Base-by-base conservation (phyloP, 1,140 invertebrate genomes). In the Ceratina calcarata region DNA sequence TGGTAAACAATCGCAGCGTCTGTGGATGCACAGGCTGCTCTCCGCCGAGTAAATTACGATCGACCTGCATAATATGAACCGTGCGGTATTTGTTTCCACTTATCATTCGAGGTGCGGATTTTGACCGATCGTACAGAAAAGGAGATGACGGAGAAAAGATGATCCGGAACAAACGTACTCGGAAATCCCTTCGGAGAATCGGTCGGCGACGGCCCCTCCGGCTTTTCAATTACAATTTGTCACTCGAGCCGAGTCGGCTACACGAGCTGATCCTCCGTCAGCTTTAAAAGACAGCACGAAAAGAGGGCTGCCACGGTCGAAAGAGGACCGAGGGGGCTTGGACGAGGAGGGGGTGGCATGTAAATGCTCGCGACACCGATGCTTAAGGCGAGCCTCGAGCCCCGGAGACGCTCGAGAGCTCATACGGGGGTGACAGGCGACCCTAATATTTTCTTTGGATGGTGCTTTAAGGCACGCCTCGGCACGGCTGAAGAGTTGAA, bases 371-470 rank as follows among this genome's bases (percentile, higher is more conserved):
- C 37, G 78, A 61, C 77, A 73, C 70, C 61, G 77, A 58, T 79
- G 78, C 78, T 74, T 61, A 80, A 74, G 69, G 80, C 80, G 75
- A 83, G 60, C 55, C 53, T 45, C 75, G 55, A 49, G 20, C 16
- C 55, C 55, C 6, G 60, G 37, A 45, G 58, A 57, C 6, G 60
- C 53, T 79, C 8, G 70, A 79, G 71, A 60, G 53, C 71, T 79
- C 83, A 77, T 73, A 55, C 79, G 79, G 72, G 72, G 82, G 49
- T 84, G 84, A 82, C 82, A 81, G 82, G 72, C 82, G 82, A 86
- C 85, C 80, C 84, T 80, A 86, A 87, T 87, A 87, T 86, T 87
- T 86, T 87, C 32, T 69, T 78, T 68, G 65, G 83, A 77, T 71
- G 82, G 58, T 81, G 76, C 84, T 84, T 53, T 55, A 68, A 82